Evolutionary conservation across 2,797 vertebrate species (phyloP).

Genomic region (Mico argentatus): DNA sequence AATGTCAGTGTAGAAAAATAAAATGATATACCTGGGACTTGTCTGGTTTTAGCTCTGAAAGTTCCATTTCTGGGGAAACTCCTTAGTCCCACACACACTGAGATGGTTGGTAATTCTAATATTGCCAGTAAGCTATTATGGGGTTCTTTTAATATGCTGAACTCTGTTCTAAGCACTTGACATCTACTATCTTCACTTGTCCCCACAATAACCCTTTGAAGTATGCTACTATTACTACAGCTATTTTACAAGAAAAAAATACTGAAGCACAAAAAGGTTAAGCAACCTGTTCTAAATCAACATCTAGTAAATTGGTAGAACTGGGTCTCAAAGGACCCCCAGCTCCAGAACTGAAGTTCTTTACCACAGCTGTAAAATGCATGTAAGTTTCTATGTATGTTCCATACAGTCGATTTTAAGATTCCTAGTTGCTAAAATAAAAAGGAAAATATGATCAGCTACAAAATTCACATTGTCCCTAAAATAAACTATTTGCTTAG

Average conservation of each 20-base stretch:
- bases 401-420: not conserved
- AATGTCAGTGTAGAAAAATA: not conserved
- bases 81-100: not conserved
- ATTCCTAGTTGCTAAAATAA: not conserved
- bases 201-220: not conserved
- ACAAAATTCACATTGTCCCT: not conserved
- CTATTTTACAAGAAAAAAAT: not conserved
- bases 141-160: not conserved
- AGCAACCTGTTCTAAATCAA: not conserved
- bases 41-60: not conserved
- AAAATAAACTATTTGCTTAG: not conserved
- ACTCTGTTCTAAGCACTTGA: not conserved
- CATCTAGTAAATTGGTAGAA: not conserved
- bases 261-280: not conserved
- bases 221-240: not conserved
- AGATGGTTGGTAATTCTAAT: not conserved
- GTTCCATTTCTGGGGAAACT: not conserved
- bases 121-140: not conserved
- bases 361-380: not conserved
- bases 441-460: not conserved
- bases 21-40: not conserved
- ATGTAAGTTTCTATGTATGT: not conserved
- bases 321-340: not conserved
- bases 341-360: not conserved
- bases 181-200: not conserved